A percentile compares a stretch with the other conserved stretches of the same genome.
Conservation (phyloP, 2,113 vertebrate genomes). For the Muscicapa adusta region DNA sequence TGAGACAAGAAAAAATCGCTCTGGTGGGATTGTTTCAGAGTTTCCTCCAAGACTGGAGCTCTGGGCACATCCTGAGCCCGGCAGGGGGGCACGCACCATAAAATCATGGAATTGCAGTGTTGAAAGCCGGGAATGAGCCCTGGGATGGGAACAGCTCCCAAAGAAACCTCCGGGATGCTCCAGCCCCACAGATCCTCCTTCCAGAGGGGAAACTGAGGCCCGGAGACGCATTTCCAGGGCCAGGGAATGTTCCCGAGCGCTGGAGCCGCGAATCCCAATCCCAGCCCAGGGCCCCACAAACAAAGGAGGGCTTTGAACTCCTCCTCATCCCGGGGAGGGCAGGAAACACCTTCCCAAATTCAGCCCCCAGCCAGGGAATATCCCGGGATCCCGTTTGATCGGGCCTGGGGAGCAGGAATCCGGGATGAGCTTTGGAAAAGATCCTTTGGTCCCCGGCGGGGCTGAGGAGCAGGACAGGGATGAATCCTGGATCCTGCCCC, state of each 20-base stretch:
- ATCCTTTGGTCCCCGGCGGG: background rate
- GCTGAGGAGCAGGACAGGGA: background rate
- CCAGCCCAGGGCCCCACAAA: background rate
- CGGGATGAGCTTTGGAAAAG: background rate
- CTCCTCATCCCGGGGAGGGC: slow-evolving; percentile 21
- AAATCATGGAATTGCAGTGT: accelerated
- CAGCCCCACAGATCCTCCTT: background rate
- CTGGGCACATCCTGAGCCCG: accelerated
- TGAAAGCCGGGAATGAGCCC: background rate
- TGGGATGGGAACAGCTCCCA: accelerated
- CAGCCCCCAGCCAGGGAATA: slow-evolving; percentile 30
- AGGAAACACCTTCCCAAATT: slow-evolving; percentile 22
- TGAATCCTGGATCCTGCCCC: background rate
- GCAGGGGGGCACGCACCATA: accelerated
- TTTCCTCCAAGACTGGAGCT: accelerated
- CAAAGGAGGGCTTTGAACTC: slow-evolving; percentile 49
- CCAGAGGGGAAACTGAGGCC: background rate
- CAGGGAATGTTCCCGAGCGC: background rate
- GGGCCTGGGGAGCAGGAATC: slow-evolving; percentile 21
- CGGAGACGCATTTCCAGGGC: background rate
- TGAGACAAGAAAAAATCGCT: background rate
- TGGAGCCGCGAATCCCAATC: background rate
- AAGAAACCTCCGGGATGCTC: background rate
- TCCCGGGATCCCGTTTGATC: background rate
- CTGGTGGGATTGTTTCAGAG: accelerated